Evolutionary conservation across 2,888 invertebrate genomes (phyloP).

Genomic region (Malthinus flaveolus): DNA sequence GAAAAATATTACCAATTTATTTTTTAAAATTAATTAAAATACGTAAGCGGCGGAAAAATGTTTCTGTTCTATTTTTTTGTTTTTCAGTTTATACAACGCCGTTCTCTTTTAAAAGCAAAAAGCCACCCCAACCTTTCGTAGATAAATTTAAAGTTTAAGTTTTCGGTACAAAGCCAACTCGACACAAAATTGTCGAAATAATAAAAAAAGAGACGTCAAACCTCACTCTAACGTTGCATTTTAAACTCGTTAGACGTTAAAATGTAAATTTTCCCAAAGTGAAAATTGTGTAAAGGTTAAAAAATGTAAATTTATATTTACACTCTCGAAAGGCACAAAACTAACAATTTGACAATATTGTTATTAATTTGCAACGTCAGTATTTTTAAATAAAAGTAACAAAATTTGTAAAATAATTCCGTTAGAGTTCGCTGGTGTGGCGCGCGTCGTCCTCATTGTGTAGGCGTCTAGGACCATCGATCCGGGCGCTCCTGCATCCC

Average conservation of each 20-base stretch:
- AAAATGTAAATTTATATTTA: conserved; percentile 5
- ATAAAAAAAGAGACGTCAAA: background rate
- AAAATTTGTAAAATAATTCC: conserved; percentile 18
- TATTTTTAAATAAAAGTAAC: background rate
- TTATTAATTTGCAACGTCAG: background rate
- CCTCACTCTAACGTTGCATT: background rate
- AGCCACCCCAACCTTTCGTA: no score
- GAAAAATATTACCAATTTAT: no score
- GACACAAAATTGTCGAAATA: background rate
- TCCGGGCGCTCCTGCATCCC: conserved; percentile 44
- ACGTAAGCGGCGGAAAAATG: no score
- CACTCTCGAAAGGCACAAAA: no score
- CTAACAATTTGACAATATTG: background rate
- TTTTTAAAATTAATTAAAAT: no score
- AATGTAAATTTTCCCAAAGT: background rate
- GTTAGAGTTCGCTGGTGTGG: conserved; percentile 33
- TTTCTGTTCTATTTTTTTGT: no score
- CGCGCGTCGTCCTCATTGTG: conserved; percentile 46
- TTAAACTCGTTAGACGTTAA: conserved; percentile 4
- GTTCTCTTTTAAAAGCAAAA: no score
- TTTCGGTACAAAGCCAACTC: no score
- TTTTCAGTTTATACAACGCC: no score
- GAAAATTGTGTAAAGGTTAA: background rate
- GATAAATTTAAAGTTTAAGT: no score
- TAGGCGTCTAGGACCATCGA: conserved; percentile 47